These are phyloP conservation scores for Melanostigma gelatinosum DNA, from an alignment of 2,113 vertebrate genomes.

Conservation along the genomic window DNA sequence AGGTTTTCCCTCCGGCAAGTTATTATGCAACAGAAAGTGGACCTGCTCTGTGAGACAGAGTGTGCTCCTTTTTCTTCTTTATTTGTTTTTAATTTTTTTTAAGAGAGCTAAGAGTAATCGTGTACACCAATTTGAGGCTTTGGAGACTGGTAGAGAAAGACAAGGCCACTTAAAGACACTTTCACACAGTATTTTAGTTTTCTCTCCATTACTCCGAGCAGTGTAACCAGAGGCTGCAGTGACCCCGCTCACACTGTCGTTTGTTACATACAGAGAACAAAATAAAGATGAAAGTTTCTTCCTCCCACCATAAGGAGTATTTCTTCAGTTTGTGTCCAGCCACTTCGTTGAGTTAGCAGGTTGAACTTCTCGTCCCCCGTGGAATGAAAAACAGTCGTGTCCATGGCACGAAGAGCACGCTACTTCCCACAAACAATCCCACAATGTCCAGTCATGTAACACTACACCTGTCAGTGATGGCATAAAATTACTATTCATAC, in stretches of 20 bases:
- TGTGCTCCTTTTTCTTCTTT: neutral
- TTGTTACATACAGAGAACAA: slow-evolving; percentile 5
- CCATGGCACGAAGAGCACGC: neutral
- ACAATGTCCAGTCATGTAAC: neutral
- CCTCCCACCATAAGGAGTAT: neutral
- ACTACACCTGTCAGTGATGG: neutral
- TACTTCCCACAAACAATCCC: neutral
- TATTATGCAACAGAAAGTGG: slow-evolving; percentile 63
- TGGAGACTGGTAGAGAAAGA: slow-evolving; percentile 50
- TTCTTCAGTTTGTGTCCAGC: neutral
- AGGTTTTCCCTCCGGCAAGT: slow-evolving; percentile 59
- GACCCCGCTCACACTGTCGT: slow-evolving; percentile 39
- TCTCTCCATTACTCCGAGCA: slow-evolving; percentile 36
- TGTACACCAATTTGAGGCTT: slow-evolving; percentile 65
- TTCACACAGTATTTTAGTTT: slow-evolving; percentile 53
- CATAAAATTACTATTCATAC: neutral
- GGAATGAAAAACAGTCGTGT: too few species aligned
- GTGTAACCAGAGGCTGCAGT: slow-evolving; percentile 38
- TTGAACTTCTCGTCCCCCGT: neutral
- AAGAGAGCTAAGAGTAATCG: slow-evolving; percentile 23
- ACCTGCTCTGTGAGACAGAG: slow-evolving; percentile 38
- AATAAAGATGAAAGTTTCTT: slow-evolving; percentile 13
- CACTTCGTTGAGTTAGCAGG: neutral
- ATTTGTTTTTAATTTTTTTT: neutral
- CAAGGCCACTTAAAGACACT: slow-evolving; percentile 59